phyloP scores from a whole-genome alignment of 2,888 invertebrate genomes.

The Sarcophaga subvicina region DNA sequence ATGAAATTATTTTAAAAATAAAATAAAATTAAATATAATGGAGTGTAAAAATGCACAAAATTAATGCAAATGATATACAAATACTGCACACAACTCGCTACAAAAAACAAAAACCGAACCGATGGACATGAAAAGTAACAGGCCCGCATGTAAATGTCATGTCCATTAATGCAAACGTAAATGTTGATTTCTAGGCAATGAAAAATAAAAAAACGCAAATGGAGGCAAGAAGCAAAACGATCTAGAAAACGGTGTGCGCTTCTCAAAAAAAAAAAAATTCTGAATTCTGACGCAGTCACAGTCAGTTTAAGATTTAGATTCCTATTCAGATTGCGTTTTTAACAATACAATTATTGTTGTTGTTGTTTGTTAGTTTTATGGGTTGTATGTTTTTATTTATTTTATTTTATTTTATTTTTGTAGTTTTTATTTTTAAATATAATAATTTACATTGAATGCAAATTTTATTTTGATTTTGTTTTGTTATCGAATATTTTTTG shows the following conservation, averaged over 20 bases:
- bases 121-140: background rate
- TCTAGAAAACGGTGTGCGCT: background rate
- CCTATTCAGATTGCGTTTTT: background rate
- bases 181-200: background rate
- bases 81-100: background rate
- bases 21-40: background rate
- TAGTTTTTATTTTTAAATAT: background rate
- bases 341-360: background rate
- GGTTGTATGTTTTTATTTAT: too few relatives aligned
- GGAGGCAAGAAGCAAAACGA: too few relatives aligned
- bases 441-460: background rate
- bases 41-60: constrained; percentile 8
- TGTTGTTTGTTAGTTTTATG: background rate
- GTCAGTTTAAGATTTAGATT: background rate
- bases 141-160: background rate
- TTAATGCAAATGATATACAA: constrained; percentile 11
- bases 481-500: background rate
- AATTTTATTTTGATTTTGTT: background rate
- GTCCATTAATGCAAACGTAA: background rate
- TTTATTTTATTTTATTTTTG: background rate
- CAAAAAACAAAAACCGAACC: background rate
- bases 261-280: background rate
- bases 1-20: background rate
- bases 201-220: background rate
- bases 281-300: background rate